These are phyloP conservation scores for Helicoverpa assulta DNA, from an alignment of 2,888 invertebrate species.

Conservation along the genomic window DNA sequence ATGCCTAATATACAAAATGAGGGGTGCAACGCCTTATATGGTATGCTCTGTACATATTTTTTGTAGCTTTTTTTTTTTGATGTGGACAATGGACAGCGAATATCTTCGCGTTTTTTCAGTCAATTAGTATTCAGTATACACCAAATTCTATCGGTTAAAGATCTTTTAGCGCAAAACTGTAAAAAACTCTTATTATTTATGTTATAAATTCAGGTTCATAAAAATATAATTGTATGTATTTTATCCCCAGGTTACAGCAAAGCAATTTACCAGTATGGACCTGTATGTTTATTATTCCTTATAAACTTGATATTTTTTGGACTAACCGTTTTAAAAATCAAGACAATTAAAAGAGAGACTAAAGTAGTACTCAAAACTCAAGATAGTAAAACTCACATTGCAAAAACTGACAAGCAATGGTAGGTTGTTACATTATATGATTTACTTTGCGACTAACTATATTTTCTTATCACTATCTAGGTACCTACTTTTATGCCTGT, in stretches of 20 bases:
- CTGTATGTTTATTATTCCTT: neutral
- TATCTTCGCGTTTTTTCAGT: no score
- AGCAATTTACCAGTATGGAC: neutral
- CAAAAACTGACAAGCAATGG: neutral
- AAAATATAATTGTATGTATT: neutral
- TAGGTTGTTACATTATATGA: neutral
- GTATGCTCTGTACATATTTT: slow-evolving; percentile 5
- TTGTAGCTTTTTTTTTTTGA: no score
- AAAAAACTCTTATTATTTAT: no score
- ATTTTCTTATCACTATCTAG: no score
- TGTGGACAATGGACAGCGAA: no score
- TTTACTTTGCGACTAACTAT: no score
- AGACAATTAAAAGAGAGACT: neutral
- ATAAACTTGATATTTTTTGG: neutral
- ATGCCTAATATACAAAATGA: slow-evolving; percentile 62
- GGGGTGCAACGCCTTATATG: slow-evolving; percentile 55
- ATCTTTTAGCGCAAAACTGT: no score
- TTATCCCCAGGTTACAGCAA: neutral
- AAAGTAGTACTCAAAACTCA: neutral
- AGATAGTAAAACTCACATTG: slow-evolving; percentile 1
- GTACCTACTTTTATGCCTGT: no score
- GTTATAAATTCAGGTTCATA: no score
- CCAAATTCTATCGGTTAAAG: no score
- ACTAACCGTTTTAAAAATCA: neutral
- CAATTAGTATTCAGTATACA: no score